Conservation (phyloP, 1,140 invertebrate species). For the Lineus longissimus region DNA sequence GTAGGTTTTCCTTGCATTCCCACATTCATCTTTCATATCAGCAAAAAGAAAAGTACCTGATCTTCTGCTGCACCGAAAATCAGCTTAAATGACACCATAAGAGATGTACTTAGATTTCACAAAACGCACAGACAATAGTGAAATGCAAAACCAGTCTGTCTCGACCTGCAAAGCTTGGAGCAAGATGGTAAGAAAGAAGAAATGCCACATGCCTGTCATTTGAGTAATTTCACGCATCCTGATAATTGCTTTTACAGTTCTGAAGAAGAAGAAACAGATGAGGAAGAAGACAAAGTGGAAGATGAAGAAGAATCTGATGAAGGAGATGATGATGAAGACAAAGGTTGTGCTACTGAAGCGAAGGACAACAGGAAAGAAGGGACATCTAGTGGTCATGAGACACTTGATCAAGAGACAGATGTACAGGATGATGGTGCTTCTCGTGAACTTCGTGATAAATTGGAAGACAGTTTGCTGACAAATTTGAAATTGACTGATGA, state of each 20-base stretch:
- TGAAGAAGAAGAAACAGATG: conserved; percentile 1
- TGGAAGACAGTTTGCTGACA: too few species aligned
- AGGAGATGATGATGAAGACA: conserved; percentile 10
- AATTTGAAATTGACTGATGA: too few species aligned
- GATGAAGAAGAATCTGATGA: conserved; percentile 17
- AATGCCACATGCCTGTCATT: too few species aligned
- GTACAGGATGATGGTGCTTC: neutral
- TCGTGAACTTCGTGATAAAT: neutral
- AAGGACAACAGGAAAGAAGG: neutral
- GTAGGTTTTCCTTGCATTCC: neutral
- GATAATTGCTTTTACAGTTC: conserved; percentile 9
- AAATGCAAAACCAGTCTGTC: too few species aligned
- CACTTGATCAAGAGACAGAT: neutral
- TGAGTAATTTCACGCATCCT: neutral
- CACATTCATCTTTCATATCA: neutral
- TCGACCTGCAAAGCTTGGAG: neutral
- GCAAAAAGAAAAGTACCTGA: neutral
- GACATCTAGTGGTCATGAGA: neutral
- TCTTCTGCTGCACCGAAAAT: too few species aligned
- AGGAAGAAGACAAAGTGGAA: conserved; percentile 13
- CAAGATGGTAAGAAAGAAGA: neutral
- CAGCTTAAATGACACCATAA: neutral
- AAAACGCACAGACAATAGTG: too few species aligned
- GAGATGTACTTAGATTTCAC: too few species aligned
- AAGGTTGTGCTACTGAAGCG: conserved; percentile 9